A percentile compares a stretch with the other conserved stretches of the same genome.
phyloP scores from a whole-genome alignment of 2,797 vertebrate genomes.

The Cuculus canorus region DNA sequence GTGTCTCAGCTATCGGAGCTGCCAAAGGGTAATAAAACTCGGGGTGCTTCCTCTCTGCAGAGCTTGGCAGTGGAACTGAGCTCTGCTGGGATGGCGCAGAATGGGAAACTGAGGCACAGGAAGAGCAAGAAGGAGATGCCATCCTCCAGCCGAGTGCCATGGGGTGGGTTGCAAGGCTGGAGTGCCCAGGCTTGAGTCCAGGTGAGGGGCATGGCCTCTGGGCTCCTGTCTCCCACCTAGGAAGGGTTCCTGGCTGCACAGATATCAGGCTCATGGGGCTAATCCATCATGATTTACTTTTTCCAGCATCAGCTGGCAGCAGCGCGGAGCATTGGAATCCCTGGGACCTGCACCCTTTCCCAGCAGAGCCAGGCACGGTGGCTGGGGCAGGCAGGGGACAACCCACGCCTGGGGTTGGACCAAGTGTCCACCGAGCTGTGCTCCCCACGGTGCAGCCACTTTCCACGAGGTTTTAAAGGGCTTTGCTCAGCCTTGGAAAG shows the following conservation, averaged over 20 bases:
- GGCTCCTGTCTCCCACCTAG: neutral
- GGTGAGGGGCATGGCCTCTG: neutral
- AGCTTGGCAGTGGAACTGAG: rapidly evolving
- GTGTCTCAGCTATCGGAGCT: neutral
- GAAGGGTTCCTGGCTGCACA: neutral
- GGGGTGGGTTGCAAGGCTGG: no score
- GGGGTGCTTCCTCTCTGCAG: rapidly evolving
- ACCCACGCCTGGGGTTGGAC: neutral
- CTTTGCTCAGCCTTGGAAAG: neutral
- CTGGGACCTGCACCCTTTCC: neutral
- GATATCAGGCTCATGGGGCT: neutral
- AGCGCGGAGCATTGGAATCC: neutral
- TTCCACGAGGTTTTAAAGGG: neutral
- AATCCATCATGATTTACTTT: neutral
- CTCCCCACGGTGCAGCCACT: neutral
- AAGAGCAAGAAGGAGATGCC: neutral
- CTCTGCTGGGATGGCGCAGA: neutral
- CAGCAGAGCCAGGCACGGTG: neutral
- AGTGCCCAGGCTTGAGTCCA: neutral
- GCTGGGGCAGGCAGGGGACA: rapidly evolving
- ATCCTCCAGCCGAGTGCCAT: rapidly evolving
- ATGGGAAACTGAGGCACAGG: neutral
- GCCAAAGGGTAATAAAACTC: neutral
- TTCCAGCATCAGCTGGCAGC: neutral
- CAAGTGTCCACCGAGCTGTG: neutral